Percentiles rank a stretch among this genome's conserved stretches.
Conservation (phyloP, 2,113 vertebrate species). For the Solea solea region DNA sequence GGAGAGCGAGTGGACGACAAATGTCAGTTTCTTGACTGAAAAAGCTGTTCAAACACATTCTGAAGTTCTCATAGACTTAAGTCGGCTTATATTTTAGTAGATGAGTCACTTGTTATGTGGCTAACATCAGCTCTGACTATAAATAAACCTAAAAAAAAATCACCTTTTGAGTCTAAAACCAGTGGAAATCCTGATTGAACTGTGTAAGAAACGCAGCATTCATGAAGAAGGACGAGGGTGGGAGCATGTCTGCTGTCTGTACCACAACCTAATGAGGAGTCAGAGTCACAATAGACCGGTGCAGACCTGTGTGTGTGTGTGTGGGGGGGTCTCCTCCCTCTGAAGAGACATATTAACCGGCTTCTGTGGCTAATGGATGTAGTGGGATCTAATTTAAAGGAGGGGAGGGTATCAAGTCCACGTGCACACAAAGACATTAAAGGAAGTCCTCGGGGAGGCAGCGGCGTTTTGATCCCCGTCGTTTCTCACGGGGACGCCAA, state of each 20-base stretch:
- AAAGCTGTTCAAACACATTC: no score
- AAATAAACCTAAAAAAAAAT: no score
- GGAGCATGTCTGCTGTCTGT: neutral
- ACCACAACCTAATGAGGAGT: conserved; percentile 14
- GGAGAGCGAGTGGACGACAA: no score
- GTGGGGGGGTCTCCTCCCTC: conserved; percentile 36
- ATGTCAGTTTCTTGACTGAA: no score
- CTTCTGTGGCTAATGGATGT: conserved; percentile 65
- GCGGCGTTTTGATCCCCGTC: conserved; percentile 45
- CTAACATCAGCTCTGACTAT: no score
- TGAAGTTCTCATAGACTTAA: no score
- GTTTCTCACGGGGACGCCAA: conserved; percentile 37
- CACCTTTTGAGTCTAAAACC: neutral
- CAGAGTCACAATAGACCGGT: conserved; percentile 31
- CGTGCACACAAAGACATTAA: conserved; percentile 60
- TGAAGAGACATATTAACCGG: conserved; percentile 55
- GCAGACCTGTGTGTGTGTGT: conserved; percentile 16
- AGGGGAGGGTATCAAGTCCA: conserved; percentile 58
- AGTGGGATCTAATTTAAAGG: conserved; percentile 64
- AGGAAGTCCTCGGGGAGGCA: conserved; percentile 49
- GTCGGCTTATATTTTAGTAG: no score
- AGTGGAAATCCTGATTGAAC: neutral
- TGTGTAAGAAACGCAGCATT: neutral
- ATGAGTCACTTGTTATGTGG: no score
- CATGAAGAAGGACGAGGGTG: neutral